Base-by-base conservation (phyloP, 2,888 invertebrate genomes). In the Margaritifera margaritifera region DNA sequence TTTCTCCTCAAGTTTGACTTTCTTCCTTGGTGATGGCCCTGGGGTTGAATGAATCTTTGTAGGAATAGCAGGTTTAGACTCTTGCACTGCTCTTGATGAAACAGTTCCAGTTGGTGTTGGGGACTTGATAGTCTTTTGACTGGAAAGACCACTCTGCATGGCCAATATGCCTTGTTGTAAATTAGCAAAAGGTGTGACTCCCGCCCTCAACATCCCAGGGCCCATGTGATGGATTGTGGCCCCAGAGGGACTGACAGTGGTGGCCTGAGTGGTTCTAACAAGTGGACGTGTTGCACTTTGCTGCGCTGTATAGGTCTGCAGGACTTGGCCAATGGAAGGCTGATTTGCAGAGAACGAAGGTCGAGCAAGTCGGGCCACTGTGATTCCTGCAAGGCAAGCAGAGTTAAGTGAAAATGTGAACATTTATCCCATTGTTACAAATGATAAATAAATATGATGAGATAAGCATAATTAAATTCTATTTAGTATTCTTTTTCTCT, bases 1-100 rank as follows among this genome's bases (percentile, higher is more conserved):
- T n/a, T 81, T 83, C 65, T 88, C 86, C 62, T 89, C 89, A 27
- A 89, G 62, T 78, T 88, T 77, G 59, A 82, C 69, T 73, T 82
- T 82, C 81, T 89, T 85, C 60, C 77, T 79, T 15, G 85, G 84
- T 6, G 85, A 82, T 19, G 82, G 81, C 19, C 82, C 83, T 15
- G 74, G 58, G 42, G 66, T 71, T 52, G 73, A 56, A 24, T 0
- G 56, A 42, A 3, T 42, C 42, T 15, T 42, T 42, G 42, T 15
- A n/a, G n/a, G n/a, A 42, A 42, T 42, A 15, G 15, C 42, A 42
- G 42, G 15, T 42, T 42, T 42, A 42, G 42, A 42, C 3, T 42
- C 42, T 42, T 42, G 42, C 15, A 42, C 42, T 42, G 42, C 2
- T 42, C 42, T 42, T 42, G 15, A 15, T 15, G 42, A 42, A 42